These are phyloP conservation scores for Podiceps cristatus DNA, from an alignment of 2,113 vertebrate genomes.

Conservation along the genomic window DNA sequence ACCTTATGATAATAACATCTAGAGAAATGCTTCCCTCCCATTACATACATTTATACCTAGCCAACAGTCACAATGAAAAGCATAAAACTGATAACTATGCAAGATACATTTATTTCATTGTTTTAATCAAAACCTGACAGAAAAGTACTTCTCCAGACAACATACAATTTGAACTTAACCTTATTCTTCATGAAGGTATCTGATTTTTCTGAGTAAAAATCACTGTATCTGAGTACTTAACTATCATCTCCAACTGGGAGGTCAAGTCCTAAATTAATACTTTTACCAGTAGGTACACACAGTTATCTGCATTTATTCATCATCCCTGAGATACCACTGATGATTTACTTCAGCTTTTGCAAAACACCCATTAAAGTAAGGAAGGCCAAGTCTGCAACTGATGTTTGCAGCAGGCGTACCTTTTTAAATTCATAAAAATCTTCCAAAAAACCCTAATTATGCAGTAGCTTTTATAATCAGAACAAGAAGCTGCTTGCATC, in stretches of 20 bases:
- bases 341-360: background rate
- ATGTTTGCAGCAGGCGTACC: background rate
- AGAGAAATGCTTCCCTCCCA: background rate
- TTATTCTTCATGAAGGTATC: background rate
- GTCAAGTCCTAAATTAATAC: background rate
- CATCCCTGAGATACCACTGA: background rate
- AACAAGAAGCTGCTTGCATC: background rate
- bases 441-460: background rate
- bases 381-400: background rate
- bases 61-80: background rate
- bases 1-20: background rate
- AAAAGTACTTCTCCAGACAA: background rate
- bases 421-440: background rate
- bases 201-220: slow-evolving; percentile 34
- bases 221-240: background rate
- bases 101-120: background rate
- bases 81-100: background rate
- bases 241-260: background rate
- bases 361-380: background rate
- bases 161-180: background rate
- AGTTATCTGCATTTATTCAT: background rate
- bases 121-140: slow-evolving; percentile 5
- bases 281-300: background rate
- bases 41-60: background rate
- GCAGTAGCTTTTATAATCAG: background rate